Conservation (phyloP, 2,888 invertebrate species). For the Drosophila pegasa region DNA sequence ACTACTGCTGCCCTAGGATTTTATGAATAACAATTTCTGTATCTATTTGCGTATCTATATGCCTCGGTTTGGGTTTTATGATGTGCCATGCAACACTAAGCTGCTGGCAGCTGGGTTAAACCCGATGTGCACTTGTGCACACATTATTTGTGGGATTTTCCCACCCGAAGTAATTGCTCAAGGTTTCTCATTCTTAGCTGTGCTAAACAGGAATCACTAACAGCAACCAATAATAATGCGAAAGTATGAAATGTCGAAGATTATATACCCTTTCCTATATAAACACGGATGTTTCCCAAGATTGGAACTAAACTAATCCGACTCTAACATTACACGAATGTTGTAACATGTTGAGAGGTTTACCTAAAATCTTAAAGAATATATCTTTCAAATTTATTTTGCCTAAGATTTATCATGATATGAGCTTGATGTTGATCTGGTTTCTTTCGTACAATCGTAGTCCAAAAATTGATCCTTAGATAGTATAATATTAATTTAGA, state of each 20-base stretch:
- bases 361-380: no score
- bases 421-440: no score
- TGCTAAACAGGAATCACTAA: slow-evolving; percentile 12
- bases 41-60: no score
- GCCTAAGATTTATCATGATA: no score
- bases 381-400: no score
- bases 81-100: slow-evolving; percentile 18
- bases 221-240: neutral
- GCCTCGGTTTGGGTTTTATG: slow-evolving; percentile 14
- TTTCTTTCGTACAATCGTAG: no score
- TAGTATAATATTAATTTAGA: no score
- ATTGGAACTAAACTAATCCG: no score
- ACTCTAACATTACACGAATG: no score
- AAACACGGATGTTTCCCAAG: no score
- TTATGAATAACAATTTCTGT: slow-evolving; percentile 7
- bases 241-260: neutral
- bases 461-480: no score
- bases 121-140: slow-evolving; percentile 66
- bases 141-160: slow-evolving; percentile 50
- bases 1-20: slow-evolving; percentile 6
- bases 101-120: slow-evolving; percentile 29
- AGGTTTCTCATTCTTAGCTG: neutral
- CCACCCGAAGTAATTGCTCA: neutral
- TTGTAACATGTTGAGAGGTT: no score
- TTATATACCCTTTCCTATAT: neutral